phyloP scores from a whole-genome alignment of 2,888 invertebrate genomes.

The Pedicia rivosa region DNA sequence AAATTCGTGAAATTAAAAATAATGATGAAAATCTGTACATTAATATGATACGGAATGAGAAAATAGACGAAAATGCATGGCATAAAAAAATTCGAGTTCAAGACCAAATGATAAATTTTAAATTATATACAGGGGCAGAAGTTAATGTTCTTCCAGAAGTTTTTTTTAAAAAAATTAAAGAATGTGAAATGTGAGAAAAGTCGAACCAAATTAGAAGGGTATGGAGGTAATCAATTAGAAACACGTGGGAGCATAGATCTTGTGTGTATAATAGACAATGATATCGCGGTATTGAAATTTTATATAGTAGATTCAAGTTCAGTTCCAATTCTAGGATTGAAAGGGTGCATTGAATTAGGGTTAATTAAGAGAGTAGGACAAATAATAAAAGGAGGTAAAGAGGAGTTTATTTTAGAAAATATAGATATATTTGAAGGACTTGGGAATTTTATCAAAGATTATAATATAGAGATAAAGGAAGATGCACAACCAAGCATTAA shows the following conservation, averaged over 20 bases:
- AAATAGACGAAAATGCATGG: background rate
- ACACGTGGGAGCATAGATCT: background rate
- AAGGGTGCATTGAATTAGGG: slow-evolving; percentile 2
- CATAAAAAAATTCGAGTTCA: background rate
- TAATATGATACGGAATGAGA: too few species aligned
- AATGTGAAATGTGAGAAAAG: background rate
- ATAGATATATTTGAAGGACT: slow-evolving; percentile 4
- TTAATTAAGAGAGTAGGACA: background rate
- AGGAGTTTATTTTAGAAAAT: slow-evolving; percentile 1
- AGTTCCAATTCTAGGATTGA: slow-evolving; percentile 5
- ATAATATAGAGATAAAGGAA: slow-evolving; percentile 4
- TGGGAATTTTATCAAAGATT: slow-evolving; percentile 2
- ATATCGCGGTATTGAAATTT: slow-evolving; percentile 1
- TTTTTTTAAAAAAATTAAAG: slow-evolving; percentile 1
- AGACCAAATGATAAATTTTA: background rate
- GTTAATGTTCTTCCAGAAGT: slow-evolving; percentile 2
- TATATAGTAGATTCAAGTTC: background rate
- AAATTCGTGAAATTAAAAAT: too few species aligned
- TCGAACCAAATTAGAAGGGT: background rate
- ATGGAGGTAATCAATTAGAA: background rate
- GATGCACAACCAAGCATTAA: background rate
- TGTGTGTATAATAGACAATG: slow-evolving; percentile 1
- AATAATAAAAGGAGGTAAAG: background rate
- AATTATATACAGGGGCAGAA: slow-evolving; percentile 2
- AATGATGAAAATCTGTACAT: too few species aligned